These are phyloP conservation scores for Trididemnum nubilum DNA, from an alignment of 23 tunicate genomes.

Conservation along the genomic window DNA sequence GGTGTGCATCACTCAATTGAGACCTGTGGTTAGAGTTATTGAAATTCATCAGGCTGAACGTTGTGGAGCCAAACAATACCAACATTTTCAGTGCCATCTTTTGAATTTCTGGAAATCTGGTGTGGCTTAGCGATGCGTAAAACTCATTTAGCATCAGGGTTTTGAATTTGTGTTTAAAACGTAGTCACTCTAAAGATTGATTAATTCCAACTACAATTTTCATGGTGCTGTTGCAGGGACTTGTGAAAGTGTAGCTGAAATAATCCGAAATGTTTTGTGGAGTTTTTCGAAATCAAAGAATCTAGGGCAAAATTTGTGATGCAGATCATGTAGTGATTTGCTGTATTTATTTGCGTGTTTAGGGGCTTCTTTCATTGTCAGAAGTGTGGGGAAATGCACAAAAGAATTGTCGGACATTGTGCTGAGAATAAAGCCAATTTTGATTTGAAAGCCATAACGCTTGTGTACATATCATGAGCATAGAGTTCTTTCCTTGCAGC, in stretches of 20 bases:
- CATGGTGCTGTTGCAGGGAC: conserved; percentile 23
- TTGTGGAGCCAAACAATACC: conserved; percentile 22
- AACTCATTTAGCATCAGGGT: background rate
- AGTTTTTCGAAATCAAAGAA: conserved; percentile 22
- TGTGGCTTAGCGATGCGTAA: conserved; percentile 4
- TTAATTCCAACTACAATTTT: conserved; percentile 3
- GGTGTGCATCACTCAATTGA: conserved; percentile 31
- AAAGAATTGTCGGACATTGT: conserved; percentile 1
- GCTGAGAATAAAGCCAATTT: conserved; percentile 20
- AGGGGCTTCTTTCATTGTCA: conserved; percentile 16
- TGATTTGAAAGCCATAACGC: conserved; percentile 16
- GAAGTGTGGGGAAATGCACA: conserved; percentile 16
- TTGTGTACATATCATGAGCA: conserved; percentile 18
- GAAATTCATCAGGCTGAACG: conserved; percentile 33
- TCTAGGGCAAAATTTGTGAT: conserved; percentile 27
- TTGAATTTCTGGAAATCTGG: conserved; percentile 19
- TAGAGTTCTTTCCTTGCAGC: background rate
- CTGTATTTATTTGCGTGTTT: conserved; percentile 28
- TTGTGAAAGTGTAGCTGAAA: conserved; percentile 19
- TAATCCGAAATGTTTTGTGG: background rate
- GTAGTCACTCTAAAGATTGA: too few relatives aligned
- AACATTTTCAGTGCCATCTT: conserved; percentile 23
- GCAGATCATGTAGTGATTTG: conserved; percentile 23
- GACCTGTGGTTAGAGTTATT: conserved; percentile 14
- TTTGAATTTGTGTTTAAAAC: too few relatives aligned